Percentiles rank a stretch among this genome's conserved stretches.
Evolutionary conservation across 2,113 vertebrate genomes (phyloP).

Genomic region (Coptodon bakossiorum): DNA sequence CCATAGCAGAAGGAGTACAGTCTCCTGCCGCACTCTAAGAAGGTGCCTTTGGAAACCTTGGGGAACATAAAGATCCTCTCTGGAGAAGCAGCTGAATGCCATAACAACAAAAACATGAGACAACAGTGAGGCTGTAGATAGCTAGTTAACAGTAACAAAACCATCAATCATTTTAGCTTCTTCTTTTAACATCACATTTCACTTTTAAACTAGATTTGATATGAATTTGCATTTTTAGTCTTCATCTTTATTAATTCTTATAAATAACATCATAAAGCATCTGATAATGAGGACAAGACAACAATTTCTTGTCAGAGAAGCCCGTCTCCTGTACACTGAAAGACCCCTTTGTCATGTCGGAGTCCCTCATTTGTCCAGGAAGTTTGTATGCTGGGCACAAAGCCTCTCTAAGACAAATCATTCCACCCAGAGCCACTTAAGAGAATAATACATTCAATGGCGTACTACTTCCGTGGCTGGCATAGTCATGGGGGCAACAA

Average conservation of each 20-base stretch:
- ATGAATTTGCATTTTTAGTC: accelerated
- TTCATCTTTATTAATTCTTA: accelerated
- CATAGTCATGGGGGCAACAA: constrained; percentile 9
- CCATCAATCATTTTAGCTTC: not conserved
- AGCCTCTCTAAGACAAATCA: constrained; percentile 20
- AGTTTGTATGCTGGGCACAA: constrained; percentile 27
- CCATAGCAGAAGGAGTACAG: not conserved
- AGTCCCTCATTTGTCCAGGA: constrained; percentile 9
- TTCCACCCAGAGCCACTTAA: constrained; percentile 25
- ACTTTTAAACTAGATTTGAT: not conserved
- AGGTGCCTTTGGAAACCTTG: not conserved
- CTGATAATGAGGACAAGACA: not conserved
- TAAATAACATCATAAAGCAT: not conserved
- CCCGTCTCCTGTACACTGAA: not conserved
- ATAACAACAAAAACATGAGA: not conserved
- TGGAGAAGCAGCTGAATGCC: not conserved
- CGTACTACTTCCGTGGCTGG: constrained; percentile 1
- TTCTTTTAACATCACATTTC: not conserved
- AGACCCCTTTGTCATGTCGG: not conserved
- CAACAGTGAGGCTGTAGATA: not conserved
- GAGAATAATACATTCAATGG: constrained; percentile 35
- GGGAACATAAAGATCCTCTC: not conserved
- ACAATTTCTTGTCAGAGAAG: not conserved
- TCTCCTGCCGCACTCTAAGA: not conserved
- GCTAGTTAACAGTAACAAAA: not conserved